Evolutionary conservation across 1,140 invertebrate species (phyloP).

Genomic region (Drosophila sproati): DNA sequence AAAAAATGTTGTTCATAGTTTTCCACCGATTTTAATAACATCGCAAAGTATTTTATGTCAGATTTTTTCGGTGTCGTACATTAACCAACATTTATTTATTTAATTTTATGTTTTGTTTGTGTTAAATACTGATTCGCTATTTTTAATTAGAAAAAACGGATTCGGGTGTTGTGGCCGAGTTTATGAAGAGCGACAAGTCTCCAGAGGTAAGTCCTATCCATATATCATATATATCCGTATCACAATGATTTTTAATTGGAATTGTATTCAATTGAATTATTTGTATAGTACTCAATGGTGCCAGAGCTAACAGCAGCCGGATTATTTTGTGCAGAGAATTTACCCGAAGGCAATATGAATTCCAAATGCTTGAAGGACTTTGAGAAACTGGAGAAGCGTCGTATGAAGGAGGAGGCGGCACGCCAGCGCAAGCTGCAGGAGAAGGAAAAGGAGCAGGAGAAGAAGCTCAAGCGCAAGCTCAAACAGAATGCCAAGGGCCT

Average conservation of each 20-base stretch:
- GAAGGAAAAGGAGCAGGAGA: conserved; percentile 90
- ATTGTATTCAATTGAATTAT: background rate
- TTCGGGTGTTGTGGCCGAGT: conserved; percentile 56
- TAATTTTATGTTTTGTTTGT: background rate
- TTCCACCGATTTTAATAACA: no score
- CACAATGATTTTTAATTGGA: background rate
- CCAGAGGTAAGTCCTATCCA: conserved; percentile 86
- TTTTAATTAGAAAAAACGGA: conserved; percentile 69
- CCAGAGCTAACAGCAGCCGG: conserved; percentile 85
- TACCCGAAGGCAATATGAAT: conserved; percentile 88
- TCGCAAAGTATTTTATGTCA: no score
- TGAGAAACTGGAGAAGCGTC: conserved; percentile 90
- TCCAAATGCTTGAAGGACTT: conserved; percentile 90
- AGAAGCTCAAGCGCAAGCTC: conserved; percentile 89
- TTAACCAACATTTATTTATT: no score
- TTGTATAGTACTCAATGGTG: conserved; percentile 86
- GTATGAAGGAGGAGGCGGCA: conserved; percentile 89
- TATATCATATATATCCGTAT: background rate
- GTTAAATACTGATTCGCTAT: background rate
- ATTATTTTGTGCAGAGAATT: conserved; percentile 87
- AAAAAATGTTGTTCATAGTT: no score
- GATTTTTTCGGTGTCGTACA: no score
- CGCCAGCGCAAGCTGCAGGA: conserved; percentile 89
- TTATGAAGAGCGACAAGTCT: conserved; percentile 86
- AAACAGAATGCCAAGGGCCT: conserved; percentile 86